These are phyloP conservation scores for Corythornis cristatus DNA, from an alignment of 2,113 vertebrate species.

Conservation along the genomic window DNA sequence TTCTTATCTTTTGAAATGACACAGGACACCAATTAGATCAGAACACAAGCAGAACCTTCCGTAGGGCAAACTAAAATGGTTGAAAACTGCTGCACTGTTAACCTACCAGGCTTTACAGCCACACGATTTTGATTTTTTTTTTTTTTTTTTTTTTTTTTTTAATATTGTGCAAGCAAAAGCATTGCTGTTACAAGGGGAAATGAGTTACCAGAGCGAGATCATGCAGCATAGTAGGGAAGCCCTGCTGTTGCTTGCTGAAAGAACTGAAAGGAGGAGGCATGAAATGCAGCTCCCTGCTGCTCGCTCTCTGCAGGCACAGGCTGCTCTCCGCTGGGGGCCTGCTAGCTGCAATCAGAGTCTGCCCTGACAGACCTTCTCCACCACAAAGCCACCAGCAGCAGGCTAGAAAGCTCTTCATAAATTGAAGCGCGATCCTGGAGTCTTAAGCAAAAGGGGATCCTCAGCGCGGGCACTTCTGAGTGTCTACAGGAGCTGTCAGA, in stretches of 20 bases:
- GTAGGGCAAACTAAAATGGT: background rate
- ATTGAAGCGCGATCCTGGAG: background rate
- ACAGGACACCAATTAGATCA: background rate
- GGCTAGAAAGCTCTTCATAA: background rate
- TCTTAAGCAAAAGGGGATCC: background rate
- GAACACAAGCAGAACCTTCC: background rate
- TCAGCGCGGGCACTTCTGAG: background rate
- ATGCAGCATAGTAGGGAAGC: constrained; percentile 2
- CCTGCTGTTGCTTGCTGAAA: constrained; percentile 41
- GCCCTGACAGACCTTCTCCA: constrained; percentile 19
- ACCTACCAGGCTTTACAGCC: background rate
- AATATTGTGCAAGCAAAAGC: background rate
- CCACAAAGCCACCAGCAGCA: background rate
- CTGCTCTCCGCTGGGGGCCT: constrained; percentile 37
- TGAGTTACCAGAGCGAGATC: constrained; percentile 13
- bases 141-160: background rate
- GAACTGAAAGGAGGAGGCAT: constrained; percentile 27
- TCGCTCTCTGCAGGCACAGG: constrained; percentile 10
- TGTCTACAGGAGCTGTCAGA: background rate
- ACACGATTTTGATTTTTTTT: background rate
- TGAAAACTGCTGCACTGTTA: background rate
- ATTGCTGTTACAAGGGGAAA: background rate
- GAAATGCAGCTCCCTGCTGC: constrained; percentile 49
- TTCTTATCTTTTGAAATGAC: background rate
- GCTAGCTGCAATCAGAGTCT: constrained; percentile 31